Evolutionary conservation across 2,113 vertebrate genomes (phyloP).

Genomic region (Tychaedon coryphoeus): DNA sequence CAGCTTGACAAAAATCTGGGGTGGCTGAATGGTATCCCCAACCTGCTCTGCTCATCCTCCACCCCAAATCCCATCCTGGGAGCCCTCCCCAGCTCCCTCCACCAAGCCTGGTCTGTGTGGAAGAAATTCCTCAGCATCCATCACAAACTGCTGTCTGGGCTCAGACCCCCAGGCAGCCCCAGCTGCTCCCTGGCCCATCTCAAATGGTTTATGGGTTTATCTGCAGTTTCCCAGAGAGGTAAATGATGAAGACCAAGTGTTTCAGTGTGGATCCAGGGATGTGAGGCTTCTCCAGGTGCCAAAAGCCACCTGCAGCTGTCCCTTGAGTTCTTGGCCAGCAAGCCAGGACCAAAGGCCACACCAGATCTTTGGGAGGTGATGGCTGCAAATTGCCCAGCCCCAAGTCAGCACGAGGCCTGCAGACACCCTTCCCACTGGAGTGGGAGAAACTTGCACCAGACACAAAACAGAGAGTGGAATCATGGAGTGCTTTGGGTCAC

Average conservation of each 20-base stretch:
- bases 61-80: background rate
- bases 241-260: background rate
- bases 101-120: fast-evolving
- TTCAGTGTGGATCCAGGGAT: background rate
- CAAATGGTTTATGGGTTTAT: background rate
- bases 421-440: background rate
- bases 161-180: background rate
- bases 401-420: fast-evolving
- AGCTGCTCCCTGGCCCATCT: background rate
- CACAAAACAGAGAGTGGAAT: background rate
- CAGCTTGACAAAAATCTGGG: background rate
- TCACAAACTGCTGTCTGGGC: background rate
- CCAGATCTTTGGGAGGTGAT: fast-evolving
- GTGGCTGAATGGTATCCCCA: background rate
- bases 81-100: background rate
- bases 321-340: background rate
- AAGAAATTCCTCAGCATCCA: background rate
- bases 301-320: background rate
- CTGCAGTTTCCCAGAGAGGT: background rate
- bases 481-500: background rate
- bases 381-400: background rate
- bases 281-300: background rate
- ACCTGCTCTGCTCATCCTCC: background rate
- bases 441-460: background rate
- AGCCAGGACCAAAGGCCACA: background rate